These are phyloP conservation scores for Thalpophila matura DNA, from an alignment of 2,888 invertebrate genomes.

Conservation along the genomic window DNA sequence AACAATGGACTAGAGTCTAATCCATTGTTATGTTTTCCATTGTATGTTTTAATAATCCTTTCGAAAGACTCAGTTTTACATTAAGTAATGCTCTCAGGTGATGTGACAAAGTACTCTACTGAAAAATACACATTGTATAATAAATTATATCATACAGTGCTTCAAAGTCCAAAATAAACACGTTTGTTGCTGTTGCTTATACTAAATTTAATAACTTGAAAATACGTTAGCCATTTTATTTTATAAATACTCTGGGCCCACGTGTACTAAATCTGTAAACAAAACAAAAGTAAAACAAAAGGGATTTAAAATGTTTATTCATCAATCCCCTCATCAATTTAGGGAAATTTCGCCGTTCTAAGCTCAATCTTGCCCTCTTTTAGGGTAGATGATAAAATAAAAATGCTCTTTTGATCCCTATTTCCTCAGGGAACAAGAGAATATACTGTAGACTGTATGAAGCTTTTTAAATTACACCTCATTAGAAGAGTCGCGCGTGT, in stretches of 20 bases:
- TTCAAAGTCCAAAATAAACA: slow-evolving; percentile 12
- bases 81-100: slow-evolving; percentile 9
- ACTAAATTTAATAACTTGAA: background rate
- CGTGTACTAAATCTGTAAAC: slow-evolving; percentile 40
- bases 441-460: slow-evolving; percentile 37
- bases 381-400: slow-evolving; percentile 55
- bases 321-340: slow-evolving; percentile 61
- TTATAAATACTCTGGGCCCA: slow-evolving; percentile 29
- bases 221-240: slow-evolving; percentile 29
- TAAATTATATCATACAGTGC: background rate
- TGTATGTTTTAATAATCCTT: too few relatives aligned
- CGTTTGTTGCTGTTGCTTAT: background rate
- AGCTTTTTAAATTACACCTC: slow-evolving; percentile 64
- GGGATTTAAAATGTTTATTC: slow-evolving; percentile 59
- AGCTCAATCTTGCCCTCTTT: slow-evolving; percentile 44
- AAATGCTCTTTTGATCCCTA: slow-evolving; percentile 42
- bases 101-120: slow-evolving; percentile 7
- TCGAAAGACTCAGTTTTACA: background rate
- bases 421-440: slow-evolving; percentile 37
- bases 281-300: slow-evolving; percentile 60
- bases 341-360: slow-evolving; percentile 43
- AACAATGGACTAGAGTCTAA: too few relatives aligned
- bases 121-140: background rate
- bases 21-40: too few relatives aligned
- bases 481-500: slow-evolving; percentile 65